phyloP scores from a whole-genome alignment of 2,797 vertebrate species.

The Mormyrus hasselquistii region DNA sequence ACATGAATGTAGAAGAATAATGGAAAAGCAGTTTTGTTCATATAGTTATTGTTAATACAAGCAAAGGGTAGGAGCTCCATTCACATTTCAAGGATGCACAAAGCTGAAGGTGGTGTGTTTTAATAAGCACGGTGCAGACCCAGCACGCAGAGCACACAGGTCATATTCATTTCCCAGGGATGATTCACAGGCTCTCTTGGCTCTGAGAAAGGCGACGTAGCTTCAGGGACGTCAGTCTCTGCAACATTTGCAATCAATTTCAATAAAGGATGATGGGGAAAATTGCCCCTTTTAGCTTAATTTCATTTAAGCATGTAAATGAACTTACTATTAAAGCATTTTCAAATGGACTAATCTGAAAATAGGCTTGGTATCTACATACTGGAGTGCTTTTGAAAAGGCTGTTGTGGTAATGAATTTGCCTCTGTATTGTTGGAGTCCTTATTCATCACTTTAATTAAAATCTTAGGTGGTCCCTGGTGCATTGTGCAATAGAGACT shows the following conservation, averaged over 20 bases:
- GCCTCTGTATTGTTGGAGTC: slow-evolving; percentile 53
- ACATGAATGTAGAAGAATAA: not conserved
- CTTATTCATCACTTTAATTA: slow-evolving; percentile 72
- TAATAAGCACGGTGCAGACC: not conserved
- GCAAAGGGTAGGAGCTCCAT: not conserved
- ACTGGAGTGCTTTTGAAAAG: slow-evolving; percentile 72
- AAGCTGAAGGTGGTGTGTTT: not conserved
- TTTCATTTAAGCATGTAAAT: slow-evolving; percentile 80
- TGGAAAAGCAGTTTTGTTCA: not conserved
- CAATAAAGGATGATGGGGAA: slow-evolving; percentile 48
- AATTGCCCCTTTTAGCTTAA: slow-evolving; percentile 66
- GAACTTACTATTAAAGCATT: slow-evolving; percentile 47
- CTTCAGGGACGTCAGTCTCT: slow-evolving; percentile 40
- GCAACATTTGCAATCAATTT: slow-evolving; percentile 49
- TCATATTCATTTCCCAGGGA: slow-evolving; percentile 67
- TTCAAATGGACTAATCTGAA: slow-evolving; percentile 66
- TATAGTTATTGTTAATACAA: not conserved
- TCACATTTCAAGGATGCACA: slow-evolving; percentile 16
- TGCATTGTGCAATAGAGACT: slow-evolving; percentile 50
- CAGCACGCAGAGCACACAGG: slow-evolving; percentile 33
- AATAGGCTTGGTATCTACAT: slow-evolving; percentile 74
- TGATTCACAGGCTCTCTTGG: slow-evolving; percentile 68
- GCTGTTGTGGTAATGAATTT: slow-evolving; percentile 63
- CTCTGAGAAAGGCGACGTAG: slow-evolving; percentile 51
- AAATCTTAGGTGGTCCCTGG: slow-evolving; percentile 62